A percentile compares a stretch with the other conserved stretches of the same genome.
Conservation (phyloP, 2,888 invertebrate genomes). For the Diarsia brunnea region DNA sequence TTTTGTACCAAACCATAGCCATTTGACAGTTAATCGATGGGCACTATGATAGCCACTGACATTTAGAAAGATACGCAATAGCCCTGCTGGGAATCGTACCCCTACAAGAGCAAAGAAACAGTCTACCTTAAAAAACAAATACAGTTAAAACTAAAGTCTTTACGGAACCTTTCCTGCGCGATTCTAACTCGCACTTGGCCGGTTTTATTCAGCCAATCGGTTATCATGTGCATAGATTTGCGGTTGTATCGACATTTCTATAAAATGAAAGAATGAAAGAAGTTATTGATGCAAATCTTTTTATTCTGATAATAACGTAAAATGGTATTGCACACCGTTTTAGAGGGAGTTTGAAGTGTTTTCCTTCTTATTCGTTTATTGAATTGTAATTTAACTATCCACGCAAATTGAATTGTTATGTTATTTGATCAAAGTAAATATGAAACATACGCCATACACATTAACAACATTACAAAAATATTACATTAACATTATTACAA, state of each 20-base stretch:
- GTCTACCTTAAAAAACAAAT: neutral
- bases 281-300: neutral
- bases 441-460: neutral
- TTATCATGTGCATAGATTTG: neutral
- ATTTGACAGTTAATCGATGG: no score
- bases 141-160: neutral
- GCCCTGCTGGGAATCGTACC: neutral
- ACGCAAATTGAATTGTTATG: neutral
- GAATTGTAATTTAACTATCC: neutral
- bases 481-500: no score
- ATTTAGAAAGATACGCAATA: no score
- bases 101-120: neutral
- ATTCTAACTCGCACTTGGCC: neutral
- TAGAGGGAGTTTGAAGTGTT: neutral
- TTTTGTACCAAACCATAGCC: no score
- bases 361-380: neutral
- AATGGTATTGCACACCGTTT: neutral
- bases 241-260: neutral
- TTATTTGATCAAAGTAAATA: neutral
- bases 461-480: no score
- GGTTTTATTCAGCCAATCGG: neutral
- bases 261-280: no score
- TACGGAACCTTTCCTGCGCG: neutral
- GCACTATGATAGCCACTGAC: no score
- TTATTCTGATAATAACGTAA: conserved; percentile 3